These are phyloP conservation scores for Bathynomus jamesi DNA, from an alignment of 1,140 invertebrate genomes.

Conservation along the genomic window DNA sequence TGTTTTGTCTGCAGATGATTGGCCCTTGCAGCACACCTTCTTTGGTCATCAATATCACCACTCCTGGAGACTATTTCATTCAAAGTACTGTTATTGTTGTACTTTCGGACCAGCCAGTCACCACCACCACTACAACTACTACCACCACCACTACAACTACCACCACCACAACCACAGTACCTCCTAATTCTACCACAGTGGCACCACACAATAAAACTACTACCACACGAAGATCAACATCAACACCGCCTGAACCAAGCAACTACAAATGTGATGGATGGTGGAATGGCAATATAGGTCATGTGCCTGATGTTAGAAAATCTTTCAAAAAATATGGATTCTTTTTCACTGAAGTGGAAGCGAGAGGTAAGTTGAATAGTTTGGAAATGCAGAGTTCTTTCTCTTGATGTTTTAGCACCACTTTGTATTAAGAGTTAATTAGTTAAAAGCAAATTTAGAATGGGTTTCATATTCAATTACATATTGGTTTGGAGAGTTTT, in stretches of 20 bases:
- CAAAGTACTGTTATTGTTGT: constrained; percentile 10
- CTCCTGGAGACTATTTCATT: constrained; percentile 16
- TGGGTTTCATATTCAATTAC: too few relatives aligned
- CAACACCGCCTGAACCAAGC: constrained; percentile 8
- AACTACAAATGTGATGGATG: constrained; percentile 24
- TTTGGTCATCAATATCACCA: constrained; percentile 22
- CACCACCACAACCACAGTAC: constrained; percentile 15
- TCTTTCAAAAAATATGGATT: not conserved
- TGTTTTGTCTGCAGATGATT: too few relatives aligned
- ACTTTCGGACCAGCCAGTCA: constrained; percentile 16
- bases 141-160: constrained; percentile 25
- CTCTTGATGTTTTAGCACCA: too few relatives aligned
- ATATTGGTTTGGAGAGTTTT: too few relatives aligned
- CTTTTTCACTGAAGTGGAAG: not conserved
- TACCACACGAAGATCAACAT: constrained; percentile 2
- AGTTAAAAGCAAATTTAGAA: too few relatives aligned
- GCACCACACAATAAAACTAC: constrained; percentile 10
- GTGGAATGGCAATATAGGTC: constrained; percentile 10
- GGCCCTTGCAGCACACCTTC: constrained; percentile 16
- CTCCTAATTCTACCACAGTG: constrained; percentile 7
- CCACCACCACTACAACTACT: constrained; percentile 25
- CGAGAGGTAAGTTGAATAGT: not conserved
- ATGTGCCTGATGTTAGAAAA: not conserved
- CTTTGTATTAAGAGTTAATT: too few relatives aligned
- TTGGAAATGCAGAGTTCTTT: not conserved